Base-by-base conservation (phyloP, 2,113 vertebrate genomes). In the Hucho hucho region DNA sequence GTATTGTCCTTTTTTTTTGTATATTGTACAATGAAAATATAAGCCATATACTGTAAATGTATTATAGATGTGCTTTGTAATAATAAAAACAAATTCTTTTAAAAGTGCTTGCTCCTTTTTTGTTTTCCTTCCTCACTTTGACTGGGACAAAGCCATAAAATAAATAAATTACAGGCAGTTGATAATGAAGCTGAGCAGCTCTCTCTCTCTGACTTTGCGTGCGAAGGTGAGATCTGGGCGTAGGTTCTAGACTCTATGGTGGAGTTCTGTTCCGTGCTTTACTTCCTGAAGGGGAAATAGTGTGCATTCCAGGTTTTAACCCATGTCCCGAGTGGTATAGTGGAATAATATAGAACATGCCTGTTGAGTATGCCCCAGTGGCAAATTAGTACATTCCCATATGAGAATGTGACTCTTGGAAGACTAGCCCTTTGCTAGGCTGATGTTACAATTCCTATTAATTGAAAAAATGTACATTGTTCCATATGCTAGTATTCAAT, bases 231-330 rank as follows among this genome's bases (percentile, higher is more conserved):
- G 79, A 78, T 82, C 73, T 85, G 89, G 88, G 89, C 75, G 89
- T 91, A 78, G 88, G 81, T 53, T 53, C 49, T 53, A 53, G 14
- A 18, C 13, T 53, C 49, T 53, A 53, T 53, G 70, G 83, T 18
- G 75, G 49, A 76, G 71, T 87, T 78, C 65, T 81, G 84, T 87
- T 88, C 85, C 86, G 79, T 70, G 75, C 73, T 24, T 46, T 3
- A 75, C 79, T 91, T 92, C 90, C 90, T 92, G 88, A 85, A 53
- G 77, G 87, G 88, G 90, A 91, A 92, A 92, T 91, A 75, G 83
- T 89, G 75, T 29, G 74, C 89, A 91, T 92, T 92, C 90, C 90
- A 86, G 84, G 73, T 82, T 89, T 77, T 78, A 86, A 86, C 83
- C 88, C 84, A 37, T 73, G 81, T 88, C 86, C 86, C 87, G 77